A percentile compares a stretch with the other conserved stretches of the same genome.
Conservation (phyloP, 2,113 vertebrate genomes). For the Rana temporaria region DNA sequence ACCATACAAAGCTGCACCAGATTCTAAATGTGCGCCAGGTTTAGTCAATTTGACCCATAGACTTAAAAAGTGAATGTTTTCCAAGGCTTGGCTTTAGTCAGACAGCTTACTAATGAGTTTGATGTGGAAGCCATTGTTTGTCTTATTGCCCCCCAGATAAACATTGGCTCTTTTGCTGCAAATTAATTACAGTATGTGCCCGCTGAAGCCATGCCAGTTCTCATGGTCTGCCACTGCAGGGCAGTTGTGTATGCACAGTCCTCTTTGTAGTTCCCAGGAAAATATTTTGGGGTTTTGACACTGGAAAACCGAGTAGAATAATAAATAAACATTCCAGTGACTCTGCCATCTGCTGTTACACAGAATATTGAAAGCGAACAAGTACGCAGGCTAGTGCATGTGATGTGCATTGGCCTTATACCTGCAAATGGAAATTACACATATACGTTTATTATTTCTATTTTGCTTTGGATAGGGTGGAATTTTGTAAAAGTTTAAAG, state of each 20-base stretch:
- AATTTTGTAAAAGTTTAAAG: no score
- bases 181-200: neutral
- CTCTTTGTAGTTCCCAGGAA: neutral
- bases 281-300: neutral
- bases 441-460: no score
- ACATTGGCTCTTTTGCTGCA: neutral
- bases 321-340: neutral
- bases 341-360: neutral
- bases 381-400: no score
- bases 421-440: no score
- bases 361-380: no score
- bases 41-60: no score
- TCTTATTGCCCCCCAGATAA: neutral
- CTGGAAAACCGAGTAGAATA: neutral
- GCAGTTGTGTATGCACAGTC: neutral
- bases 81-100: neutral
- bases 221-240: conserved; percentile 10
- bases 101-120: neutral
- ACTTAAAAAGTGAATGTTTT: no score
- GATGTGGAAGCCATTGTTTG: neutral
- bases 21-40: no score
- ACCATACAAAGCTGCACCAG: no score
- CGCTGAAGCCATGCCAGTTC: conserved; percentile 20
- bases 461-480: no score
- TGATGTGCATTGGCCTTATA: no score